phyloP scores from a whole-genome alignment of 2,113 vertebrate species.

The Epinephelus lanceolatus region DNA sequence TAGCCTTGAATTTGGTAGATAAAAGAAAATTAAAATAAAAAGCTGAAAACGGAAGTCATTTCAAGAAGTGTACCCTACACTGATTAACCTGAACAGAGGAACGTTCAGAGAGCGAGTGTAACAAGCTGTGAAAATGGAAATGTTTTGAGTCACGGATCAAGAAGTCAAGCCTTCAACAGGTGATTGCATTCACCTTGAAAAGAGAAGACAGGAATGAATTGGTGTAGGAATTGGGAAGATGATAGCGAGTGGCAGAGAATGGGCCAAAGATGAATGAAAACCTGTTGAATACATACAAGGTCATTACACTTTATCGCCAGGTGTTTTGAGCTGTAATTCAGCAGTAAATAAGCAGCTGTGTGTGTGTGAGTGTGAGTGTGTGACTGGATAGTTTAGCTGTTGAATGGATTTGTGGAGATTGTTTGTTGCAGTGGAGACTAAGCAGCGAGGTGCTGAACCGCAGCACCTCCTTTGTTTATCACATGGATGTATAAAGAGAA shows the following conservation, averaged over 20 bases:
- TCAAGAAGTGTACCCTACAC: too few species aligned
- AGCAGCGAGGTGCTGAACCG: too few species aligned
- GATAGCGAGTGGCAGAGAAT: neutral
- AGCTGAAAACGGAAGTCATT: neutral
- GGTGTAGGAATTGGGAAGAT: neutral
- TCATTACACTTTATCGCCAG: neutral
- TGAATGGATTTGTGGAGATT: too few species aligned
- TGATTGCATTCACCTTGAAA: neutral
- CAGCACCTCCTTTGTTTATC: too few species aligned
- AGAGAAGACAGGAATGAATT: neutral
- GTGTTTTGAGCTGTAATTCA: too few species aligned
- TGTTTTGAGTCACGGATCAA: neutral
- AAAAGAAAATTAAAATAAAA: neutral
- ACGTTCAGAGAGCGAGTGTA: neutral
- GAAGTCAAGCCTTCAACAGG: neutral
- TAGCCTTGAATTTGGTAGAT: neutral
- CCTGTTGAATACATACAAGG: neutral
- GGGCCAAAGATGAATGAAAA: neutral
- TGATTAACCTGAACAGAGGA: neutral
- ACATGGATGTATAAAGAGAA: too few species aligned
- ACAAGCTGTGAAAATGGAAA: neutral
- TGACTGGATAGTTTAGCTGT: too few species aligned
- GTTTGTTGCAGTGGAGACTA: too few species aligned
- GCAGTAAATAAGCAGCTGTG: too few species aligned
- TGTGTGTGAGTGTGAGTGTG: too few species aligned